A percentile compares a stretch with the other conserved stretches of the same genome.
Conservation (phyloP, 2,888 invertebrate species). For the Leucophenga maculata region DNA sequence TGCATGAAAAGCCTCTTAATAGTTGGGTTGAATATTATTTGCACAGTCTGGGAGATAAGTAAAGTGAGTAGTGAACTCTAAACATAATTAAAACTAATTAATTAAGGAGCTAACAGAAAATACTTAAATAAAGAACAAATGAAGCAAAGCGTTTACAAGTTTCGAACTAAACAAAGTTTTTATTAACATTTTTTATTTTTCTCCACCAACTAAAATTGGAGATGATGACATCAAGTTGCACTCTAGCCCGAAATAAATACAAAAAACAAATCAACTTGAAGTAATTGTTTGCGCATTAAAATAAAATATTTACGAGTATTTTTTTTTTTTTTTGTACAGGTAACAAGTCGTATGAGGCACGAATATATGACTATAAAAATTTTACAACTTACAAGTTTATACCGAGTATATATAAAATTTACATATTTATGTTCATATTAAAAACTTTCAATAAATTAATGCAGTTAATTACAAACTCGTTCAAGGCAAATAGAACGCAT, state of each 20-base stretch:
- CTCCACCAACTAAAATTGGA: constrained; percentile 20
- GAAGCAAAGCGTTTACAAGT: neutral
- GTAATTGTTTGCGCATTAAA: neutral
- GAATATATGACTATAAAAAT: constrained; percentile 12
- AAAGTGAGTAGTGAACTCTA: no score
- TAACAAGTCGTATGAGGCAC: constrained; percentile 29
- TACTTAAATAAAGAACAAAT: neutral
- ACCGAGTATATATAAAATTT: neutral
- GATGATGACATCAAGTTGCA: constrained; percentile 3
- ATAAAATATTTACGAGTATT: constrained; percentile 31
- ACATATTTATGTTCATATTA: neutral
- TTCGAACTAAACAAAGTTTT: no score
- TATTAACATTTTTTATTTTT: no score
- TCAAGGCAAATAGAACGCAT: no score
- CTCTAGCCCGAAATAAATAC: no score
- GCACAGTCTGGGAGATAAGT: no score
- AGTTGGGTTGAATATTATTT: no score
- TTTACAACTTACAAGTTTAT: constrained; percentile 14
- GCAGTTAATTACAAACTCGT: constrained; percentile 29
- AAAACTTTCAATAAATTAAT: constrained; percentile 4
- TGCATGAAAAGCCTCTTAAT: no score
- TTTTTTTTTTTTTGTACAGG: no score
- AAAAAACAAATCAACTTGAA: constrained; percentile 1
- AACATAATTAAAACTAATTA: no score
- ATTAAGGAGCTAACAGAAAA: no score